Percentiles rank a stretch among this genome's conserved stretches.
Conservation (phyloP, 2,888 invertebrate genomes). For the Melanostoma scalare region DNA sequence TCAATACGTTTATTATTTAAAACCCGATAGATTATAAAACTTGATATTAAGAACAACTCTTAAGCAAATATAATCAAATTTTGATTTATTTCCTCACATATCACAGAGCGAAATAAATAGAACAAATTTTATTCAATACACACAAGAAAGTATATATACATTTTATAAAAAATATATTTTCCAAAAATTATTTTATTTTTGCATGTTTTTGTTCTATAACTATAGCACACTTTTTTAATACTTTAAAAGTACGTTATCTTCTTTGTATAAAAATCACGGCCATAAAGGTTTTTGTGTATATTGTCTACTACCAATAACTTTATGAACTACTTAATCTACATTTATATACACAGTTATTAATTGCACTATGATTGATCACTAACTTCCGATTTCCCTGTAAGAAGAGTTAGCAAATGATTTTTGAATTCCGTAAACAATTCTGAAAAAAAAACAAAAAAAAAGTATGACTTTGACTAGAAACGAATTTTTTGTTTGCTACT, state of each 20-base stretch:
- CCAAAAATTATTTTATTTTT: not conserved
- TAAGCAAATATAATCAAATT: no score
- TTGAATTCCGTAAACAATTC: constrained; percentile 79
- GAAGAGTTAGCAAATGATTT: constrained; percentile 77
- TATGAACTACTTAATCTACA: no score
- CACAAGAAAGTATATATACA: no score
- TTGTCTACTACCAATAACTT: constrained; percentile 15
- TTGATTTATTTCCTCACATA: no score
- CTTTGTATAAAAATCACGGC: constrained; percentile 48
- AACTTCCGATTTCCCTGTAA: constrained; percentile 79
- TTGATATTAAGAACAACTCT: no score
- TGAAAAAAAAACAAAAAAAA: constrained; percentile 71
- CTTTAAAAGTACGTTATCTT: constrained; percentile 13
- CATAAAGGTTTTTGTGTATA: constrained; percentile 41
- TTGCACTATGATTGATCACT: constrained; percentile 3
- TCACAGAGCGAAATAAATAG: no score
- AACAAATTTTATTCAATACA: no score
- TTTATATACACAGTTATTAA: constrained; percentile 3
- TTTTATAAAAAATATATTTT: no score
- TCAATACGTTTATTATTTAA: no score
- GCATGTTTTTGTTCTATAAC: not conserved
- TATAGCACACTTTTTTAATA: constrained; percentile 33
- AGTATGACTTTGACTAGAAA: not conserved
- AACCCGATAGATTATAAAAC: no score
- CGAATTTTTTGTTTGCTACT: constrained; percentile 77